Percentiles rank a stretch among this genome's conserved stretches.
Conservation (phyloP, 2,113 vertebrate genomes). For the Malaclemys terrapin region DNA sequence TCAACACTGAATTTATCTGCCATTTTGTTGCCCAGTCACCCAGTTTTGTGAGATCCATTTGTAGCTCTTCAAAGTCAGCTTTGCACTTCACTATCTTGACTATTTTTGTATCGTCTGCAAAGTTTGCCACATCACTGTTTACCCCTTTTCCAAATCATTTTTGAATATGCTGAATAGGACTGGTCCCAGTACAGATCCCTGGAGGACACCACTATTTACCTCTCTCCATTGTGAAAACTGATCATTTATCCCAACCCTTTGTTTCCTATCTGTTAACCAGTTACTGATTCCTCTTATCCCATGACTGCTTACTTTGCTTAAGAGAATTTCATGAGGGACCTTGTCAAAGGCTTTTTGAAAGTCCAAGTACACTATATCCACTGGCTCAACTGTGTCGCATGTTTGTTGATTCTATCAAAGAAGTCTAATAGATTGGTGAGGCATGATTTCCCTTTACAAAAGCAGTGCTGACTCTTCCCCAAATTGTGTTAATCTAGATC, state of each 20-base stretch:
- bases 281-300: not conserved
- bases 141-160: not conserved
- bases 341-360: not conserved
- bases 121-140: not conserved
- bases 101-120: not conserved
- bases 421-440: not conserved
- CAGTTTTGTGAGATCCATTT: not conserved
- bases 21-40: not conserved
- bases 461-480: not conserved
- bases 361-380: not conserved
- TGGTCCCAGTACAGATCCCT: not conserved
- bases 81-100: not conserved
- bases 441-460: not conserved
- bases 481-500: not conserved
- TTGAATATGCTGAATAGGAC: not conserved
- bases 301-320: not conserved
- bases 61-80: not conserved
- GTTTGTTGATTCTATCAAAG: not conserved
- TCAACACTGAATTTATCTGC: not conserved
- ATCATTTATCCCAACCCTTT: not conserved
- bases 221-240: not conserved
- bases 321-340: not conserved
- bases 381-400: not conserved
- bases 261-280: not conserved
- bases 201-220: not conserved